Base-by-base conservation (phyloP, 1,140 invertebrate species). In the Brachionus angularis region DNA sequence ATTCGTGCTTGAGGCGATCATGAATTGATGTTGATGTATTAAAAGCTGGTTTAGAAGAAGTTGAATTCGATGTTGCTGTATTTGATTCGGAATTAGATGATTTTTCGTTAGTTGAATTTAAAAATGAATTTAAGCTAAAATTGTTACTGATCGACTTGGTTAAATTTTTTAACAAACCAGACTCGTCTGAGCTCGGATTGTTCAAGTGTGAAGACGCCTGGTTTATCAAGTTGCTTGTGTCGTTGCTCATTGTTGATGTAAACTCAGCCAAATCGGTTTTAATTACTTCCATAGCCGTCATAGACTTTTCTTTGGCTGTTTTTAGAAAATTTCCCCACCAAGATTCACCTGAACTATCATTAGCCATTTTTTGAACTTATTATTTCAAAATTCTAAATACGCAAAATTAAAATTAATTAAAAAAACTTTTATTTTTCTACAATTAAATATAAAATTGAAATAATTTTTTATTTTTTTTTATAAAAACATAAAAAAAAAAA, bases 251-350 rank as follows among this genome's bases (percentile, higher is more conserved):
- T 29, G 53, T 58, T 18, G 33, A 23, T 23, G 34, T 58, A 58
- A 58, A 58, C 25, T 58, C 53, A 3, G 53, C 53, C 25, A 58
- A 27, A 58, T 58, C 53, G n/a, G 33, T 36, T 39, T 42, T 58
- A n/a, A 58, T 58, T 4, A 58, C 53, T 58, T 58, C 33, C 34
- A 58, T 39, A 34, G 53, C 53, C 12, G 23, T 58, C 23, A 23
- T 25, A 25, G 53, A 58, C 23, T 58, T 58, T 23, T 23, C 18
- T 58, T 58, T 58, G 25, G 53, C 53, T 23, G 53, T 23, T 39
- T 58, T 25, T 10, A 58, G 14, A 0, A 58, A 58, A 39, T 21
- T 58, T 18, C 36, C 16, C 53, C 53, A 58, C 53, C 53, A 58
- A 36, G 39, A 42, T 14, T n/a, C 39, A 42, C 39, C 39, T 14